Percentiles rank a stretch among this genome's conserved stretches.
Conservation (phyloP, 2,888 invertebrate genomes). For the Amiota mariae region DNA sequence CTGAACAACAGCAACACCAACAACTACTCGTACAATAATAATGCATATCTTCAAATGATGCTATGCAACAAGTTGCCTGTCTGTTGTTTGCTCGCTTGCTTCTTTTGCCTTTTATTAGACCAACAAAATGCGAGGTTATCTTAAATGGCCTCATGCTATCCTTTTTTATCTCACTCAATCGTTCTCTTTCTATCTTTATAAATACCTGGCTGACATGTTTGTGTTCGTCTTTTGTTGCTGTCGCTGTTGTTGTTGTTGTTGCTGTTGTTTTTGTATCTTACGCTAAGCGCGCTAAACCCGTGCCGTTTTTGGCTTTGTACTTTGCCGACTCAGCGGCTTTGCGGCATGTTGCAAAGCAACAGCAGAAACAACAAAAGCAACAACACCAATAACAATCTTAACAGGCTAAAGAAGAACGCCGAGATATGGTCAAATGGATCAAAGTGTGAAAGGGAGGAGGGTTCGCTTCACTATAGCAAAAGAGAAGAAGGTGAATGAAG, state of each 20-base stretch:
- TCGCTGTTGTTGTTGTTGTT: conserved; percentile 15
- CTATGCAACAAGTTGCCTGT: conserved; percentile 7
- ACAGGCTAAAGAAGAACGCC: conserved; percentile 26
- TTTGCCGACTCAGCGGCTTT: conserved; percentile 63
- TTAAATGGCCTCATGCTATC: conserved; percentile 17
- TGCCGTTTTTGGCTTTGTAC: conserved; percentile 71
- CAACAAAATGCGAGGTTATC: neutral
- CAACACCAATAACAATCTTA: conserved; percentile 36
- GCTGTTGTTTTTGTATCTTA: conserved; percentile 33
- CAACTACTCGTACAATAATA: too few relatives aligned
- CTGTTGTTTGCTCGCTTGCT: neutral
- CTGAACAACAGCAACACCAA: too few relatives aligned
- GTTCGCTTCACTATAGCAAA: too few relatives aligned
- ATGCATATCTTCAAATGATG: neutral
- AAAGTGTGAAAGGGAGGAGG: too few relatives aligned
- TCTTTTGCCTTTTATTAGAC: conserved; percentile 23
- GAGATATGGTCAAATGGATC: too few relatives aligned
- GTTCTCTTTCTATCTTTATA: conserved; percentile 49
- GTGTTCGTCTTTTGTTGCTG: neutral
- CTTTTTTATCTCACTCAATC: conserved; percentile 49
- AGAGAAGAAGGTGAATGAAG: neutral
- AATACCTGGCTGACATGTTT: neutral
- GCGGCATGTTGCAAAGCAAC: conserved; percentile 71
- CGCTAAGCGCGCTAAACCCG: conserved; percentile 72
- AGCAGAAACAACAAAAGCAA: conserved; percentile 37